Evolutionary conservation across 1,140 invertebrate genomes (phyloP), one percentile per base, ranked within the genome.

Genomic region (Xylocopa sonorina): DNA sequence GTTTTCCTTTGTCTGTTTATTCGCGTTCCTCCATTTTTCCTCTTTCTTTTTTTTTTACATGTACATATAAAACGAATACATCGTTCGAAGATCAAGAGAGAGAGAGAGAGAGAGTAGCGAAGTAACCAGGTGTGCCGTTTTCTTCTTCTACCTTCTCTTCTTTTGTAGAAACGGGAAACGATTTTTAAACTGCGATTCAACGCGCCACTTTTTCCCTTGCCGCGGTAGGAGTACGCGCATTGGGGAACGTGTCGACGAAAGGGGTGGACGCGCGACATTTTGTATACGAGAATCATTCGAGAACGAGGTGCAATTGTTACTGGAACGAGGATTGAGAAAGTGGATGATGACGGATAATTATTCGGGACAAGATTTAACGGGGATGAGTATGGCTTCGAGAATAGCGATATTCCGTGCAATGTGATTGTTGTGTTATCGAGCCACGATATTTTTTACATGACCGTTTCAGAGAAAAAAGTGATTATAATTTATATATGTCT

Each of bases 361-460:
- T 10, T n/a, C n/a, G n/a, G n/a, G n/a, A n/a, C n/a, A n/a, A n/a
- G n/a, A n/a, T n/a, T n/a, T n/a, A n/a, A n/a, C 16, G 34, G 29
- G 16, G n/a, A 72, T 60, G 38, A 27, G 32, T 21, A 71, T 46
- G 48, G 18, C 51, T 80, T 75, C 24, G 12, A 50, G 72, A 38
- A 64, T 55, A 64, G 29, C 63, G 29, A 77, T 60, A 69, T 71
- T 81, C 43, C 66, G 48, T 84, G 79, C 63, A 75, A 84, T 81
- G 51, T 80, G 67, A 57, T 80, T 24, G 24, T 78, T 78, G 32
- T 79, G 53, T 63, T 46, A 55, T 77, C 48, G 16, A 78, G 18
- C 63, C 14, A 48, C 50, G 48, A 58, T 80, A 81, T 58, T 57
- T 71, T 75, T 74, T 29, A 62, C 73, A 55, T 27, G 55, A 71